Evolutionary conservation across 2,888 invertebrate species (phyloP).

Genomic region (Mythimna pallens): DNA sequence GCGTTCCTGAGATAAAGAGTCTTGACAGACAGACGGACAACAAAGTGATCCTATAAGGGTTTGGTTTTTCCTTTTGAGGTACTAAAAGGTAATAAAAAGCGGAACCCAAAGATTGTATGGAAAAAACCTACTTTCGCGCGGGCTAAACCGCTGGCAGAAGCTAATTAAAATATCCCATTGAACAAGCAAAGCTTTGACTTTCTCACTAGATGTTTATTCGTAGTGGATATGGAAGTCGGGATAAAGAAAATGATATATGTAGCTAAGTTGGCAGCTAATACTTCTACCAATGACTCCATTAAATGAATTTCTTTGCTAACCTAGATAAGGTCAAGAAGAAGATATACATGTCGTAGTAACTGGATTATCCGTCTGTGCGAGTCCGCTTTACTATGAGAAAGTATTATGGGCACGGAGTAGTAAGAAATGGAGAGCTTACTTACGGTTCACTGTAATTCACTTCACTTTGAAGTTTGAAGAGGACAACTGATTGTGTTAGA

Average conservation of each 20-base stretch:
- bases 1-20: no score
- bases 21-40: no score
- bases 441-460: no score
- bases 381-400: slow-evolving; percentile 5
- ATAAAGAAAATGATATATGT: slow-evolving; percentile 35
- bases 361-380: slow-evolving; percentile 29
- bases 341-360: slow-evolving; percentile 25
- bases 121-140: no score
- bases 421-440: neutral
- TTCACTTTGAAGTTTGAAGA: neutral
- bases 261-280: slow-evolving; percentile 28
- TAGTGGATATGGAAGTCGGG: slow-evolving; percentile 1
- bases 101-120: no score
- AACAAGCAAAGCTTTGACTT: neutral
- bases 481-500: no score
- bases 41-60: no score
- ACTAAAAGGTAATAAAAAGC: no score
- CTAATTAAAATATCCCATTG: neutral
- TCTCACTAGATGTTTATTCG: slow-evolving; percentile 6
- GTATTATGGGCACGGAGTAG: slow-evolving; percentile 4
- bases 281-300: slow-evolving; percentile 27
- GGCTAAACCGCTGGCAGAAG: no score
- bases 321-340: slow-evolving; percentile 32
- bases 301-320: slow-evolving; percentile 27
- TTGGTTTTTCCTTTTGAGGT: no score